Evolutionary conservation across 2,888 invertebrate genomes (phyloP).

Genomic region (Dioctria linearis): DNA sequence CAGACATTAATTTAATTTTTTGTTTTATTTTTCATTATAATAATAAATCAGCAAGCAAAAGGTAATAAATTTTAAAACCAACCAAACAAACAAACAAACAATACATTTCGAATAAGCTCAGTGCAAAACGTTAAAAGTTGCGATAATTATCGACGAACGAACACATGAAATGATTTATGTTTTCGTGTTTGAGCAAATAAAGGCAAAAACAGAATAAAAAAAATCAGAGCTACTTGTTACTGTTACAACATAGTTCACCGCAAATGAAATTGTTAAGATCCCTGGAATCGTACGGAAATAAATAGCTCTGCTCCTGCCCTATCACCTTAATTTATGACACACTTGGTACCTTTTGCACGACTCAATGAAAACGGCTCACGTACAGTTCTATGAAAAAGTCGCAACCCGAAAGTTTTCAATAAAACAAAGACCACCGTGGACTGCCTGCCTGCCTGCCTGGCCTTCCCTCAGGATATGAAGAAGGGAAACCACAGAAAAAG

Average conservation of each 20-base stretch:
- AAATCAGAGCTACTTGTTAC: neutral
- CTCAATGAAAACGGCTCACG: neutral
- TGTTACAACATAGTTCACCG: neutral
- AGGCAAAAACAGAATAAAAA: neutral
- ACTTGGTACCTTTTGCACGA: neutral
- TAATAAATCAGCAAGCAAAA: too few species aligned
- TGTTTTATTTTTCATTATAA: too few species aligned
- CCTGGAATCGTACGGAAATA: neutral
- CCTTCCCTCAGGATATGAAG: neutral
- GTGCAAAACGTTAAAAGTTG: neutral
- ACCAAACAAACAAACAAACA: too few species aligned
- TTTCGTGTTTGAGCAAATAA: neutral
- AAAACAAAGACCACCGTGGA: neutral
- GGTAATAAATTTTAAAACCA: too few species aligned
- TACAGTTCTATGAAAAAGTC: neutral
- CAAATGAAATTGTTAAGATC: neutral
- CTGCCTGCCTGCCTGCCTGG: too few species aligned
- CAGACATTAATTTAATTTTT: too few species aligned
- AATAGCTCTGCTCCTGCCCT: neutral
- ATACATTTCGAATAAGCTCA: neutral
- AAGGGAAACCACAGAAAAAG: neutral
- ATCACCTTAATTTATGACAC: conserved; percentile 3
- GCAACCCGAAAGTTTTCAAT: neutral
- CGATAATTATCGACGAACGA: neutral
- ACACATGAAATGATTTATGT: neutral